Percentiles rank a stretch among this genome's conserved stretches.
Conservation (phyloP, 2,888 invertebrate genomes). For the Eupithecia dodoneata region DNA sequence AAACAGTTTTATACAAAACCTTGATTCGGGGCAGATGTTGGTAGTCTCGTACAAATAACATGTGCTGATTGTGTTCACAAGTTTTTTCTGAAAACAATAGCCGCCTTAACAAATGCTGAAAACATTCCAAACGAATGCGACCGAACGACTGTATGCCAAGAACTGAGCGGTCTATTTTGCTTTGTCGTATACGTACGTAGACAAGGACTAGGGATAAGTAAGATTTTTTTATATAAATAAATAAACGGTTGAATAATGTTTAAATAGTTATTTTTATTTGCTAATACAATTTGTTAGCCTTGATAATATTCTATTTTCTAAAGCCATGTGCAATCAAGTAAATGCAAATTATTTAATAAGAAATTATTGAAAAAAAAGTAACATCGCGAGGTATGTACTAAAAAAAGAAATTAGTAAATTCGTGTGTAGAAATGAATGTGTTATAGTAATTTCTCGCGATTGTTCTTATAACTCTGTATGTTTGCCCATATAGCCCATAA, state of each 20-base stretch:
- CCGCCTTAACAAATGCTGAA: conserved; percentile 63
- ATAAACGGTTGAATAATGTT: not conserved
- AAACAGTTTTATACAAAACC: not conserved
- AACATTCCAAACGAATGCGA: conserved; percentile 67
- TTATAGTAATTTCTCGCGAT: not conserved
- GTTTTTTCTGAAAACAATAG: not conserved
- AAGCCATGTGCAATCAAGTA: not conserved
- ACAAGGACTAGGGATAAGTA: not conserved
- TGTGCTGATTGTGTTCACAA: not conserved
- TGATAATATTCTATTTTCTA: not conserved
- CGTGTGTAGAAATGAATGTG: not conserved
- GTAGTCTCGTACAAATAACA: not conserved
- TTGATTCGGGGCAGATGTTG: not conserved
- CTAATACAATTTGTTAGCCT: not conserved
- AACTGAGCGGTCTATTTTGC: conserved; percentile 2
- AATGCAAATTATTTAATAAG: not conserved
- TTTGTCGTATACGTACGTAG: not conserved
- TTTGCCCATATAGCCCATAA: too few species aligned
- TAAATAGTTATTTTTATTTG: not conserved
- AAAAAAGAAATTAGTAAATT: not conserved
- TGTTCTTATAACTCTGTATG: not conserved
- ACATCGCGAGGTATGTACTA: not conserved
- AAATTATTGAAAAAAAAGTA: not conserved
- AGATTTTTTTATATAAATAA: not conserved
- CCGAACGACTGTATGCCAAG: conserved; percentile 38